Base-by-base conservation (phyloP, 2,797 vertebrate genomes). In the Kryptopterus vitreolus region DNA sequence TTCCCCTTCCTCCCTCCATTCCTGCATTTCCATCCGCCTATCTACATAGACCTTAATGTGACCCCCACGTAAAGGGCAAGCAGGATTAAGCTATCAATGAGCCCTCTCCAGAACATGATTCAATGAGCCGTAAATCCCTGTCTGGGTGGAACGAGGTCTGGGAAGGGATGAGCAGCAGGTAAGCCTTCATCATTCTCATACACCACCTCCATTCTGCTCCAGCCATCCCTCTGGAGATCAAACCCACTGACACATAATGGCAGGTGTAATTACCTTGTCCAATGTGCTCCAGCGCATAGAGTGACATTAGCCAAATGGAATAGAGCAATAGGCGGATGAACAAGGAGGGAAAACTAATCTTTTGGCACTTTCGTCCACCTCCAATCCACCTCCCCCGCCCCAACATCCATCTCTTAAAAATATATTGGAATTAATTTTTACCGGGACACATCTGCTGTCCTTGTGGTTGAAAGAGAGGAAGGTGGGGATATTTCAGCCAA, bases 51-150 rank as follows among this genome's bases (percentile, higher is more conserved):
- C 82, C 61, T 77, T 68, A 77, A 69, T 88, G 20, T 80, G 82
- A 83, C 80, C 82, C 35, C 70, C 43, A 38, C 84, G 83, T 84
- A 88, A 94, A 94, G 92, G 92, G 88, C 92, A 93, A 83, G 85
- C 80, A 65, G 93, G 92, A 94, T 94, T 93, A 95, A 92, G 89
- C 90, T 91, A 88, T 94, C 92, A 93, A 43, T 65, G 77, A 82
- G 85, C 82, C 86, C 81, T 89, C 84, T 88, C 76, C 83, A 75
- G 84, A 88, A 89, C 80, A 81, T 87, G 62, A 88, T 82, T 88
- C 75, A 82, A 33, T 81, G 86, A 84, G 85, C 82, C 81, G 83
- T 90, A 93, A 94, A 93, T 92, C 93, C 93, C 90, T 72, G 89
- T 92, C 91, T 92, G 88, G 88, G 88, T 84, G 84, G n/a, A 72